Base-by-base conservation (phyloP, 2,797 vertebrate species). In the Peromyscus nudipes region DNA sequence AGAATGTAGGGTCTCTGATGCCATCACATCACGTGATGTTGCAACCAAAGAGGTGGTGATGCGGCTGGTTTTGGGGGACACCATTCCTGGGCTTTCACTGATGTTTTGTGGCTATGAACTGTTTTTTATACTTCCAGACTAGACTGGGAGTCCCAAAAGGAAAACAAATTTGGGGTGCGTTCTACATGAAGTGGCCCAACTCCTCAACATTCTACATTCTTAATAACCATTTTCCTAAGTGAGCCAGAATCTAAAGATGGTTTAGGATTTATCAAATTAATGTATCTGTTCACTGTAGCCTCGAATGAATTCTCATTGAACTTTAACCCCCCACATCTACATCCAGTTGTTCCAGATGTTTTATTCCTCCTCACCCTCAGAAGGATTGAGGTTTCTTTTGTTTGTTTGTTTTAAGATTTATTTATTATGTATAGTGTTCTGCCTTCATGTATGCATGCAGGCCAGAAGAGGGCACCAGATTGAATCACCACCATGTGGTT, bases 191-290 rank as follows among this genome's bases (percentile, higher is more conserved):
- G 23, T 62, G 23, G 25, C 40, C 89, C n/a, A 84, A 16, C 27
- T 55, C 14, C 9, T 76, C 23, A 88, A 55, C 31, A 21, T 65
- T 43, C 23, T 55, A 81, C 57, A 25, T 87, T 9, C 85, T 77
- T 92, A 95, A 55, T 95, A 89, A 31, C 31, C 29, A 1, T 71
- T 96, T 71, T 71, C 92, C 46, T 60, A 55, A 83, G 49, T 83
- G 27, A 96, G 55, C 69, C 80, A 73, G 13, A 82, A 89, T 88
- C 79, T 82, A n/a, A 94, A 95, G 65, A 79, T 76, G 40, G 67
- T 92, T 89, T 87, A 75, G 17, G 46, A 46, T 82, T 73, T 86
- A 81, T 55, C 52, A 94, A 81, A 81, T 29, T 52, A 94, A n/a
- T n/a, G 0, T 80, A 75, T 88, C 23, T 43, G 37, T 84, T 96